Evolutionary conservation across 2,113 vertebrate genomes (phyloP).

Genomic region (Malurus melanocephalus): DNA sequence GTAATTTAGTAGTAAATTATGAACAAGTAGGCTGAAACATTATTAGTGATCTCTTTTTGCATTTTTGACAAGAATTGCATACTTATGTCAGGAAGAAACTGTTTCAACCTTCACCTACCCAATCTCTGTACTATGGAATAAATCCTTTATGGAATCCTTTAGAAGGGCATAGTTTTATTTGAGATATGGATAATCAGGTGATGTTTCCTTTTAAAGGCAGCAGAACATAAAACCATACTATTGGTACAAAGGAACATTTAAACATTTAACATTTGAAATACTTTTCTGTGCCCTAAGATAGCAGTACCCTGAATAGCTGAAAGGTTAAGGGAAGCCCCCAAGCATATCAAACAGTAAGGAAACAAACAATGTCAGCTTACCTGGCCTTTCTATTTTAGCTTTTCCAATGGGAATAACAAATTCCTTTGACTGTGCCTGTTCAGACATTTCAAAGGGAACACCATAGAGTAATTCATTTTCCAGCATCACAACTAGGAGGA

Average conservation of each 20-base stretch:
- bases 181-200: neutral
- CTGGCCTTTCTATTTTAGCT: slow-evolving; percentile 90
- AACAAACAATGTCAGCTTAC: slow-evolving; percentile 65
- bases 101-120: neutral
- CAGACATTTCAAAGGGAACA: slow-evolving; percentile 91
- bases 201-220: neutral
- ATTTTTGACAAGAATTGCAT: neutral
- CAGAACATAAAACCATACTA: neutral
- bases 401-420: slow-evolving; percentile 94
- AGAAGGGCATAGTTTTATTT: neutral
- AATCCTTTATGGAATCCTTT: neutral
- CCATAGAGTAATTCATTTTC: slow-evolving; percentile 96
- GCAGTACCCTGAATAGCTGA: neutral
- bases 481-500: slow-evolving; percentile 88
- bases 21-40: neutral
- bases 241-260: neutral
- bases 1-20: neutral
- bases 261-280: neutral
- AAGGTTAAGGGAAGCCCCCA: neutral
- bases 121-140: neutral
- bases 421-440: slow-evolving; percentile 89
- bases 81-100: neutral
- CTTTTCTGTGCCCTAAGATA: neutral
- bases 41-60: neutral
- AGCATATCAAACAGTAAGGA: neutral